Evolutionary conservation across 1,140 invertebrate genomes (phyloP), one percentile per base, ranked within the genome.

Genomic region (Neoseiulus cucumeris): DNA sequence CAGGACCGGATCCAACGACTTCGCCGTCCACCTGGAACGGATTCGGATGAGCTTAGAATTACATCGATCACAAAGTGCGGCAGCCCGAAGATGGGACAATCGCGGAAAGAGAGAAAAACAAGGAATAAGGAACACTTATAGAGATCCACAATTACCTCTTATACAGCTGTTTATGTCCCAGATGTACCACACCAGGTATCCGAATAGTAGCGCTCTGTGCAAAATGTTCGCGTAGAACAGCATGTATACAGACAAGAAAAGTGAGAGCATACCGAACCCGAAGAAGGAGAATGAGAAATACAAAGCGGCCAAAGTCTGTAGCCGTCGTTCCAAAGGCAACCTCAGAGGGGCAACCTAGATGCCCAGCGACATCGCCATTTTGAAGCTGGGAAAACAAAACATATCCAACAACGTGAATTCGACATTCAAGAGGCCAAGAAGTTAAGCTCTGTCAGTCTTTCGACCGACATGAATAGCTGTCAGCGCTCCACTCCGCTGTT

Each of bases 271-370:
- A 51, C 83, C 81, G 2, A 87, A 80, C 66, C 85, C 81, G 5
- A 84, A 76, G 28, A 87, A 79, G 1, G 80, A 73, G 1, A 82
- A 72, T 22, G 87, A 82, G 80, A 84, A 89, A 22, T 78, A 75
- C 0, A 81, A 78, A 0, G 84, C 86, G 0, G 83, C 82, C 0
- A 88, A 71, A 0, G 88, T 92, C 76, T 95, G 85, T 1, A 91
- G 74, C 7, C 89, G 79, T 29, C 90, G 76, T 22, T 82, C 75
- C 45, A 84, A 68, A 0, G 91, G 87, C 0, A 91, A 78, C 42
- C 80, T 74, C 20, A 85, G 68, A 0, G 90, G 89, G 1, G 87
- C 90, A 76, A 91, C 91, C 74, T 87, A 78, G 1, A 86, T 75
- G 2, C 82, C 82, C 2, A 84, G 66, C 12, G 84, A 67, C 71